These are phyloP conservation scores for Mesorhabditis belari DNA, from an alignment of 2,888 invertebrate genomes.

Conservation along the genomic window DNA sequence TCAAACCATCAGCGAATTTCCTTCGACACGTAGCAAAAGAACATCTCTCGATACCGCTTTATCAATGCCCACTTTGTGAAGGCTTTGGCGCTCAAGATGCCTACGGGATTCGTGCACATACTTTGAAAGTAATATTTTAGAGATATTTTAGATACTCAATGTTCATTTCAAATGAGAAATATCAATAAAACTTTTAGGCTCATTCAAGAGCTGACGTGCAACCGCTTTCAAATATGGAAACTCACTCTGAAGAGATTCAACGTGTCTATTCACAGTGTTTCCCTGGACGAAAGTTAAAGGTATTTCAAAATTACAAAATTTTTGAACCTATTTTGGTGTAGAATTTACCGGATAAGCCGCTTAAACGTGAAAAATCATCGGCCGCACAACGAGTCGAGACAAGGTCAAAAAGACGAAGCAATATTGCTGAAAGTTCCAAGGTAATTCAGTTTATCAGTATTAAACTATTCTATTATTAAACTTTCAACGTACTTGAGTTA, in stretches of 20 bases:
- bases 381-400: not conserved
- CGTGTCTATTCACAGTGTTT: conserved; percentile 29
- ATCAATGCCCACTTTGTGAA: conserved; percentile 32
- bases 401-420: conserved; percentile 10
- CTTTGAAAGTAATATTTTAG: conserved; percentile 15
- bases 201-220: conserved; percentile 11
- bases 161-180: no score
- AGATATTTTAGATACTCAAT: no score
- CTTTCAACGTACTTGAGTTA: no score
- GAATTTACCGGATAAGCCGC: no score
- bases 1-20: conserved; percentile 35
- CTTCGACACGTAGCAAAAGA: conserved; percentile 38
- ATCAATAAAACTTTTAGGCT: conserved; percentile 3
- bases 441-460: no score
- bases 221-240: conserved; percentile 29
- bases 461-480: no score
- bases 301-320: no score
- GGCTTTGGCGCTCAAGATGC: conserved; percentile 25
- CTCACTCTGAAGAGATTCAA: conserved; percentile 23
- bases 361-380: not conserved
- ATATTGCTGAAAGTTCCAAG: no score
- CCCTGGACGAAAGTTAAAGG: conserved; percentile 31
- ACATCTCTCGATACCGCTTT: conserved; percentile 44
- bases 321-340: no score
- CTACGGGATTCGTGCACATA: conserved; percentile 29